Evolutionary conservation across 1,140 invertebrate genomes (phyloP), one percentile per base, ranked within the genome.

Genomic region (Macrobrachium rosenbergii): DNA sequence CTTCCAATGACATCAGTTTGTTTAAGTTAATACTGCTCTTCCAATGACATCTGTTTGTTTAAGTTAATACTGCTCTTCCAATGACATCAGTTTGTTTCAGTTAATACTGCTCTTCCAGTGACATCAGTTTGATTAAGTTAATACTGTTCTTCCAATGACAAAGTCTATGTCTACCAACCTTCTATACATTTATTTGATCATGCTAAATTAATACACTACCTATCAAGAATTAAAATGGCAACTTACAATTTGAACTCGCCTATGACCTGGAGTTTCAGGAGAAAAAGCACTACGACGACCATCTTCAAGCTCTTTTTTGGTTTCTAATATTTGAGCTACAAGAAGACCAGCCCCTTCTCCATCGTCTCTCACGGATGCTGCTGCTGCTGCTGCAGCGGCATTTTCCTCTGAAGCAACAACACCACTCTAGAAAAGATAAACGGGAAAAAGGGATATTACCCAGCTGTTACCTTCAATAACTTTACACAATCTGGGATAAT

Each of bases 281-380:
- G 88, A 89, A 62, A 88, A 89, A 11, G 88, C 88, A 64, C 83
- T 83, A 62, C 86, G 86, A 21, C 88, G 76, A 23, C 84, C 91
- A 78, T 92, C 92, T 90, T 94, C 94, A 14, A 94, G 90, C 89
- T 94, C 93, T 88, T 93, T 93, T 90, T 94, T 94, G 8, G 93
- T 93, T 88, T 94, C 94, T 59, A 95, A 90, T 73, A 95, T 94
- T 90, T 94, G 94, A 88, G 94, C 93, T 10, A 95, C 94, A n/a
- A 92, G 84, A 19, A 90, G 88, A 7, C 91, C 90, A 43, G 91
- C 90, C n/a, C 91, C 90, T 23, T 90, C 88, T 37, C 90, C 89
- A 28, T 89, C 83, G 37, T 90, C 83, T 19, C 89, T 82, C 17
- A 86, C 90, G 7, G 86, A 62, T 69, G 88, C 88, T 62, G 90